These are phyloP conservation scores for Caranx ignobilis DNA, from an alignment of 2,113 vertebrate species.

Conservation along the genomic window DNA sequence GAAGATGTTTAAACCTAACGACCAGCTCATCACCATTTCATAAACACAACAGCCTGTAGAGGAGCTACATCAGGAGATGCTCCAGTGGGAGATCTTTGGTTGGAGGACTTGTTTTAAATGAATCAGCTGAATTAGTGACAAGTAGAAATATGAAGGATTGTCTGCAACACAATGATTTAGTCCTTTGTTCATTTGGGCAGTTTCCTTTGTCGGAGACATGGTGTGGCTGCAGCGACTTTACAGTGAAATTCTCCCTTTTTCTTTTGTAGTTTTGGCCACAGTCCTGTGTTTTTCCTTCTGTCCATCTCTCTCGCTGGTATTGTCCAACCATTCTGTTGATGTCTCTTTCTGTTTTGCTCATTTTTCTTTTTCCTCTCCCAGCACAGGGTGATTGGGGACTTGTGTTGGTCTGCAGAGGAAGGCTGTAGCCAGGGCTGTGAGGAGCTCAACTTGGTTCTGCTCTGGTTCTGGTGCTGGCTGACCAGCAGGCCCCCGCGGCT, in stretches of 20 bases:
- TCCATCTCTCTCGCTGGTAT: constrained; percentile 57
- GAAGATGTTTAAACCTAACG: background rate
- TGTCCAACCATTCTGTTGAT: constrained; percentile 73
- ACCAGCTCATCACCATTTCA: background rate
- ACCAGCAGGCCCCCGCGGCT: constrained; percentile 74
- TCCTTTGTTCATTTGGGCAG: background rate
- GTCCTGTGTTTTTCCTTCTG: constrained; percentile 42
- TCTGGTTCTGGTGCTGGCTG: constrained; percentile 81
- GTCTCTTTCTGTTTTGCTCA: constrained; percentile 71
- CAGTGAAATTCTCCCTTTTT: constrained; percentile 27
- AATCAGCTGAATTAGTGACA: background rate
- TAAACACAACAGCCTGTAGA: background rate
- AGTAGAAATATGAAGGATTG: background rate
- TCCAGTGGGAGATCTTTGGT: background rate
- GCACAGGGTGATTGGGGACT: constrained; percentile 61
- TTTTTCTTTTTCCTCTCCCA: constrained; percentile 70
- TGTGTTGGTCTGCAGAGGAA: constrained; percentile 57
- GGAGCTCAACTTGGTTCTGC: constrained; percentile 77
- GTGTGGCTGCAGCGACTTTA: constrained; percentile 20
- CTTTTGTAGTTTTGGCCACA: constrained; percentile 35
- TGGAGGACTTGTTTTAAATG: background rate
- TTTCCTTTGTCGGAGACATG: constrained; percentile 10
- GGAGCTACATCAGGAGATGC: background rate
- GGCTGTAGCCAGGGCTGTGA: constrained; percentile 64
- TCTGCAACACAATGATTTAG: background rate